Evolutionary conservation across 2,113 vertebrate species (phyloP).

Genomic region (Zosterops japonicus): DNA sequence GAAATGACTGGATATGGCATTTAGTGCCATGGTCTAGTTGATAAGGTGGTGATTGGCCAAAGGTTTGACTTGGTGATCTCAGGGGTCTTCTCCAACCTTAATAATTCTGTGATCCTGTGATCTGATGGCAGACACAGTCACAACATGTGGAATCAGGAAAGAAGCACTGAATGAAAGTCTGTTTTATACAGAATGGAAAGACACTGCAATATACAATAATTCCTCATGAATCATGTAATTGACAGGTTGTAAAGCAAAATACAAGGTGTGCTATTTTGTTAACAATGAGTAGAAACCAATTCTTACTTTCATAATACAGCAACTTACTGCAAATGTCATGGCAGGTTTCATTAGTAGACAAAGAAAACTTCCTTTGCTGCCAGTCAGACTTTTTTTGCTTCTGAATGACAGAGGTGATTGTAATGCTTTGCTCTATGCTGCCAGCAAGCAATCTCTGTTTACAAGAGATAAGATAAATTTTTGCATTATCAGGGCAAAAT

Average conservation of each 20-base stretch:
- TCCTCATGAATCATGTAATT: not conserved
- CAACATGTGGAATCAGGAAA: not conserved
- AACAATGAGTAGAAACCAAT: not conserved
- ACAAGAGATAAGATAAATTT: not conserved
- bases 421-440: not conserved
- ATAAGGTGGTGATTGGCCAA: not conserved
- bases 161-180: not conserved
- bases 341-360: not conserved
- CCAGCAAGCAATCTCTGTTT: not conserved
- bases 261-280: not conserved
- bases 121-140: not conserved
- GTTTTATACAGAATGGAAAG: not conserved
- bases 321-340: not conserved
- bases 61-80: not conserved
- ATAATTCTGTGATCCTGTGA: not conserved
- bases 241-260: slow-evolving; percentile 12
- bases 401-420: not conserved
- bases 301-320: not conserved
- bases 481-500: not conserved
- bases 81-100: not conserved
- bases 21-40: not conserved
- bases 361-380: not conserved
- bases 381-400: not conserved
- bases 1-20: not conserved
- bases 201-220: not conserved